Percentiles rank a stretch among this genome's conserved stretches.
phyloP scores from a whole-genome alignment of 2,797 vertebrate genomes.

The Notamacropus eugenii region DNA sequence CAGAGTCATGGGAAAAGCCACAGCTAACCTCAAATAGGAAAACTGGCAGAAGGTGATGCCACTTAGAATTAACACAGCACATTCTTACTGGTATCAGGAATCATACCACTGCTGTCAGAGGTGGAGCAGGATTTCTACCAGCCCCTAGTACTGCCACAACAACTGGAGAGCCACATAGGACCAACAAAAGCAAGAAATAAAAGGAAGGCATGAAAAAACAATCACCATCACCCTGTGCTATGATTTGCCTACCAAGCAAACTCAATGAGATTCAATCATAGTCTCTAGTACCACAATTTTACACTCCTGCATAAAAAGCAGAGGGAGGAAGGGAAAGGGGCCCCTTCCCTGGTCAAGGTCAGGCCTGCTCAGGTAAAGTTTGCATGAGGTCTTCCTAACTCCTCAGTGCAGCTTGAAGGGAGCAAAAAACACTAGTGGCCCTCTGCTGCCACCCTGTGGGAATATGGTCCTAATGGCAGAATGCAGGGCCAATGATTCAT shows the following conservation, averaged over 20 bases:
- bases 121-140: neutral
- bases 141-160: neutral
- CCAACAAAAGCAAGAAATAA: neutral
- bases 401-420: too few relatives aligned
- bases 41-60: neutral
- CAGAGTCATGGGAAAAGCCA: neutral
- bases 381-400: neutral
- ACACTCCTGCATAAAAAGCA: neutral
- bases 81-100: neutral
- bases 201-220: neutral
- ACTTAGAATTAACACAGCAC: neutral
- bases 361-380: neutral
- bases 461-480: neutral
- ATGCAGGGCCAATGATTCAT: neutral
- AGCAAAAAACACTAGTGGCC: constrained; percentile 46
- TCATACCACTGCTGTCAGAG: neutral
- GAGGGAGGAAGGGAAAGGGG: neutral
- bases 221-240: neutral
- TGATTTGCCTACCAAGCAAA: neutral
- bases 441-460: constrained; percentile 84
- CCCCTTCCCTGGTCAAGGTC: neutral
- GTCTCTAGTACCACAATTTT: neutral
- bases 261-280: neutral
- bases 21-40: neutral
- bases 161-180: constrained; percentile 23